Evolutionary conservation across 2,113 vertebrate species (phyloP), one percentile per base, ranked within the genome.

Genomic region (Clarias gariepinus): DNA sequence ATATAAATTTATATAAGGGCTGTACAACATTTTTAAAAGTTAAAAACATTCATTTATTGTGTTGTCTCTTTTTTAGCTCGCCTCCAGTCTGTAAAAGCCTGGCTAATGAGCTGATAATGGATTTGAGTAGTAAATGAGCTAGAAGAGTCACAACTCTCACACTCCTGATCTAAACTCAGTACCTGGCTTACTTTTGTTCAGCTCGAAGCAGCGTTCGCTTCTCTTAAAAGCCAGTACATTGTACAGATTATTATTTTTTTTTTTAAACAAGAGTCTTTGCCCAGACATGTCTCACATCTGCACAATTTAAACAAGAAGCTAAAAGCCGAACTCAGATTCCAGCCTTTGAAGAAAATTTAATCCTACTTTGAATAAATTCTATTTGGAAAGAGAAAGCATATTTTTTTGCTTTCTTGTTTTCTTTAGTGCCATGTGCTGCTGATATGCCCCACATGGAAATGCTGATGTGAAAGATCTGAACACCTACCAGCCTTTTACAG

Each of bases 261-360:
- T 4, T n/a, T 28, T 74, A 16, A 33, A 1, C 53, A 60, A 0
- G 30, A 2, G n/a, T 47, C 33, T 81, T 63, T 81, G 80, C 80
- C 80, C 60, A 63, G 80, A 64, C 83, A 30, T 52, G 83, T 77
- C 60, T 78, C 76, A 69, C 61, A 57, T 63, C 77, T 57, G 55
- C 6, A 33, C 60, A 77, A 10, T 80, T 21, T 69, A 78, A 78
- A 53, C 61, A 79, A 47, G 52, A 79, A 25, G 64, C 28, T 0
- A 33, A 47, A 8, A 47, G 47, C 10, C 41, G 21, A 60, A 16
- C 36, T 85, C 30, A 18, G 58, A 66, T 30, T 66, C 73, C 73
- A 63, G 71, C 15, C 36, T 71, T 68, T 55, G 5, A 53, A 55
- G 16, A 52, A 57, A 55, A n/a, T 3, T 55, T 8, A 78, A 57